Conservation (phyloP, 2,888 invertebrate species). For the Metellina segmentata region DNA sequence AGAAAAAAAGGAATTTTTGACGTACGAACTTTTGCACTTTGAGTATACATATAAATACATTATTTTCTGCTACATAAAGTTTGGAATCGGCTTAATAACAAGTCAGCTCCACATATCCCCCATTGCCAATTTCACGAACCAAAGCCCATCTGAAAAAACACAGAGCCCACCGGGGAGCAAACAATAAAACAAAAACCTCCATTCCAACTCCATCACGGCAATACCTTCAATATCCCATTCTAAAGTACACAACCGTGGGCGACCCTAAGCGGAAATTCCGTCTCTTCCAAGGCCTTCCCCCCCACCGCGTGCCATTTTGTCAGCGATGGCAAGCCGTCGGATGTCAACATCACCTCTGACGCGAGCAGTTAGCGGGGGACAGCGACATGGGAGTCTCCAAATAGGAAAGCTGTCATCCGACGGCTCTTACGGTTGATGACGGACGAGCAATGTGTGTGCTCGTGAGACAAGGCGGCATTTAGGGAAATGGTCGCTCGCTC, state of each 20-base stretch:
- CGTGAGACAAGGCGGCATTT: too few relatives aligned
- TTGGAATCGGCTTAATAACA: too few relatives aligned
- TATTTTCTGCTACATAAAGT: too few relatives aligned
- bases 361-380: background rate
- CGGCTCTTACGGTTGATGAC: constrained; percentile 11
- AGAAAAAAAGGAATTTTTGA: too few relatives aligned
- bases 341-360: constrained; percentile 3
- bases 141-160: background rate
- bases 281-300: background rate
- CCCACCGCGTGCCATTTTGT: constrained; percentile 20
- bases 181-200: too few relatives aligned
- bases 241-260: constrained; percentile 3
- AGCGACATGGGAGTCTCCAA: constrained; percentile 25
- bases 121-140: background rate
- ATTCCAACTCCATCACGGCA: background rate
- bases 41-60: too few relatives aligned
- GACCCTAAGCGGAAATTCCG: constrained; percentile 9
- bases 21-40: too few relatives aligned
- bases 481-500: too few relatives aligned
- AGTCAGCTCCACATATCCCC: background rate
- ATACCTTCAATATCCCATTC: background rate
- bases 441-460: background rate
- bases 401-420: constrained; percentile 35
- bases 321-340: constrained; percentile 10
- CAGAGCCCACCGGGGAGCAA: too few relatives aligned